A percentile compares a stretch with the other conserved stretches of the same genome.
These are phyloP conservation scores for Atherinosoma microstoma DNA, from an alignment of 2,797 vertebrate genomes.

Conservation along the genomic window DNA sequence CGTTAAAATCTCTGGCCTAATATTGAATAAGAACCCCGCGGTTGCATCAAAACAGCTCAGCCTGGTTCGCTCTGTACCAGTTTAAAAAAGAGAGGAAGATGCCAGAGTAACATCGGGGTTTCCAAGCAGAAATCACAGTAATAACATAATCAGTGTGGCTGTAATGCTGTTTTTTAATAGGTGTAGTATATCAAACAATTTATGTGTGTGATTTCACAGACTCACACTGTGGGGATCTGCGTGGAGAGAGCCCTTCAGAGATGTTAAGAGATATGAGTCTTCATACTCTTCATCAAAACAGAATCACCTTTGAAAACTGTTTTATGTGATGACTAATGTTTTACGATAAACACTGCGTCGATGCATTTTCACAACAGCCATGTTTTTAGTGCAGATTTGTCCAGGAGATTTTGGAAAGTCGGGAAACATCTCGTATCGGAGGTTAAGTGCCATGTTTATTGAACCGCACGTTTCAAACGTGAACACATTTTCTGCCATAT, in stretches of 20 bases:
- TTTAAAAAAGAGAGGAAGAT: neutral
- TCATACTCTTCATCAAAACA: neutral
- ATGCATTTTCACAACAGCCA: conserved; percentile 20
- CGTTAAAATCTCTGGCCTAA: neutral
- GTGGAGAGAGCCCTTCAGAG: neutral
- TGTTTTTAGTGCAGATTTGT: conserved; percentile 26
- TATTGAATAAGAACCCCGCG: neutral
- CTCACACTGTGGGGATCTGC: neutral
- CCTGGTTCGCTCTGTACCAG: neutral
- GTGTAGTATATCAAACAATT: conserved; percentile 2
- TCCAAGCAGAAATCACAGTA: neutral
- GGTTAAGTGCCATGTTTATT: conserved; percentile 53
- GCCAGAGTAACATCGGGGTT: neutral
- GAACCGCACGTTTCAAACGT: conserved; percentile 51
- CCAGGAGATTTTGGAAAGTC: conserved; percentile 7
- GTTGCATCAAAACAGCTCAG: neutral
- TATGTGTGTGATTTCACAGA: neutral
- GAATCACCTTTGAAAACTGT: conserved; percentile 6
- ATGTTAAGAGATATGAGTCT: neutral
- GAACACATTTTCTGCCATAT: conserved; percentile 39
- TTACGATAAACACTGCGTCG: conserved; percentile 21
- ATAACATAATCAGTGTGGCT: conserved; percentile 13
- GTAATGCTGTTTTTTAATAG: conserved; percentile 3
- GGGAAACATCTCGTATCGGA: conserved; percentile 32
- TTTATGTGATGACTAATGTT: conserved; percentile 14